Evolutionary conservation across 1,140 invertebrate genomes (phyloP), one percentile per base, ranked within the genome.

Genomic region (Drosophila busckii): DNA sequence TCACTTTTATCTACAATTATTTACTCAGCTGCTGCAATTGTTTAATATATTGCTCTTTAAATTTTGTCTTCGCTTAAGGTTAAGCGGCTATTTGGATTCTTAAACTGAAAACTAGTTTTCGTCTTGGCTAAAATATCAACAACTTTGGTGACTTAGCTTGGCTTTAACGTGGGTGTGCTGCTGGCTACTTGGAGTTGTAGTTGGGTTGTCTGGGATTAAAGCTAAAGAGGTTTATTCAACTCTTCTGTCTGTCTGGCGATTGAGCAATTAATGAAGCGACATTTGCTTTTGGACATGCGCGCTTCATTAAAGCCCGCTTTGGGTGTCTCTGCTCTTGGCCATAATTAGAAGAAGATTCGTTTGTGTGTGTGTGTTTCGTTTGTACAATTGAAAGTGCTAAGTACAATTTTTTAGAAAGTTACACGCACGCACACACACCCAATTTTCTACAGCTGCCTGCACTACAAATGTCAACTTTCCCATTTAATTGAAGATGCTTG

Each of bases 341-440:
- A 56, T 63, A 67, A 63, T 63, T 56, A 67, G 59, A 4, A 34
- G 20, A 20, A 52, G 59, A 60, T 67, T 67, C 63, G n/a, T n/a
- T 67, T 48, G 37, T 23, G 46, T 25, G 13, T 40, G n/a, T 50
- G 62, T 62, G 40, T 35, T 25, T 20, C 1, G 34, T 20, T 50
- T 23, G 28, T n/a, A 62, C 60, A 67, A 67, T 67, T 67, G 63
- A 67, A 67, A 67, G 63, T 67, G 63, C 63, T 67, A 63, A 67
- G 63, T 67, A 67, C 63, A n/a, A n/a, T n/a, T 58, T 58, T 67
- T 67, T 67, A 63, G 63, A 67, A 67, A 67, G 63, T 62, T 17
- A 29, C 31, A 45, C 12, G 31, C 23, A 45, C 26, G 34, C 31
- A 29, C 22, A 16, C 40, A 37, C 22, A 50, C 38, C 20, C 52